Evolutionary conservation across 2,113 vertebrate species (phyloP).

Genomic region (Phainopepla nitens): DNA sequence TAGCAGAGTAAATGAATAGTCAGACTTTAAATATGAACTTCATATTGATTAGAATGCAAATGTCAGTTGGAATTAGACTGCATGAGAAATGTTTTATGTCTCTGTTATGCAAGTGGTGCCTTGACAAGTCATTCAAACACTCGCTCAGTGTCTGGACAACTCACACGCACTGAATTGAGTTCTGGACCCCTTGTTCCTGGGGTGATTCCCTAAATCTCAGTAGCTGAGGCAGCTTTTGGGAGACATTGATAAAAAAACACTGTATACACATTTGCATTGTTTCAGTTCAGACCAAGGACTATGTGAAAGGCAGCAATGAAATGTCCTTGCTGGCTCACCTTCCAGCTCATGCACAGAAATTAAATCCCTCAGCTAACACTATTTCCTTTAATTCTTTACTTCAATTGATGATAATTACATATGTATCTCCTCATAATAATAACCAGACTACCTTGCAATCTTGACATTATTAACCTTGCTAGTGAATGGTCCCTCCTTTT

Average conservation of each 20-base stretch:
- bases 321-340: neutral
- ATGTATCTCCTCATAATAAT: neutral
- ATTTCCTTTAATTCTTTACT: neutral
- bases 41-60: conserved; percentile 21
- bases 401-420: neutral
- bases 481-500: neutral
- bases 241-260: rapidly evolving
- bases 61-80: neutral
- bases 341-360: neutral
- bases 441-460: neutral
- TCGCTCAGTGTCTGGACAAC: neutral
- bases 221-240: neutral
- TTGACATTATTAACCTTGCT: neutral
- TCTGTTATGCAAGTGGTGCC: neutral
- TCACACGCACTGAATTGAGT: rapidly evolving
- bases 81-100: neutral
- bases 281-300: neutral
- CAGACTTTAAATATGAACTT: neutral
- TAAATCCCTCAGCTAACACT: neutral
- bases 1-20: neutral
- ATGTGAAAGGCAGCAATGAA: neutral
- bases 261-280: neutral
- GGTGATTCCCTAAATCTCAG: neutral
- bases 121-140: neutral
- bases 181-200: neutral